Base-by-base conservation (phyloP, 1,140 invertebrate species). In the Microplitis mediator region DNA sequence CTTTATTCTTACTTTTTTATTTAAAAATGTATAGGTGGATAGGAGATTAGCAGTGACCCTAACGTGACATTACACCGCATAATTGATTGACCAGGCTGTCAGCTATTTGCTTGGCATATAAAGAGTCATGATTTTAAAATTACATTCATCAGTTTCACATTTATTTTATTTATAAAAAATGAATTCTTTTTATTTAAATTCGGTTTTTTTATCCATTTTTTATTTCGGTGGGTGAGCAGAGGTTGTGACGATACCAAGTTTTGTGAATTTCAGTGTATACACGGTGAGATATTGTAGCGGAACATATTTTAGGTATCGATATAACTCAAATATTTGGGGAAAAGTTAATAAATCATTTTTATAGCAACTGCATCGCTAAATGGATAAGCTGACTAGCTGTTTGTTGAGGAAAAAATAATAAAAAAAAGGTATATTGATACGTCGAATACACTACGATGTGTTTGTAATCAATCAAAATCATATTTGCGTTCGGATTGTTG, bases 51-150 rank as follows among this genome's bases (percentile, higher is more conserved):
- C 58, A 63, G 31, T 52, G 58, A 71, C 35, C 51, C 58, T 66
- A 65, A 50, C 64, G 62, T 54, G 63, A 61, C 56, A 66, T 67
- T 72, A 31, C 54, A 65, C 71, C 54, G 58, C 71, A 61, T 72
- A 73, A 73, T 73, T 73, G 67, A 73, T 73, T 73, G 65, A 69
- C 58, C 71, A 54, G 31, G 52, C 64, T 68, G 71, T 73, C 66
- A 73, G 45, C n/a, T 73, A 39, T 69, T 68, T 56, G 50, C 14
- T 23, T 60, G 8, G 8, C 45, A 13, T 36, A n/a, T 16, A 23
- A 56, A 32, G 45, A 64, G 62, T 64, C 62, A 65, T 50, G 61
- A 71, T 71, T 71, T 71, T 71, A 63, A 58, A 71, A 71, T 71
- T 62, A 54, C 23, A 36, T 54, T 16, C 8, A 62, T n/a, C 11